Evolutionary conservation across 2,113 vertebrate genomes (phyloP), one percentile per base, ranked within the genome.

Genomic region (Phainopepla nitens): DNA sequence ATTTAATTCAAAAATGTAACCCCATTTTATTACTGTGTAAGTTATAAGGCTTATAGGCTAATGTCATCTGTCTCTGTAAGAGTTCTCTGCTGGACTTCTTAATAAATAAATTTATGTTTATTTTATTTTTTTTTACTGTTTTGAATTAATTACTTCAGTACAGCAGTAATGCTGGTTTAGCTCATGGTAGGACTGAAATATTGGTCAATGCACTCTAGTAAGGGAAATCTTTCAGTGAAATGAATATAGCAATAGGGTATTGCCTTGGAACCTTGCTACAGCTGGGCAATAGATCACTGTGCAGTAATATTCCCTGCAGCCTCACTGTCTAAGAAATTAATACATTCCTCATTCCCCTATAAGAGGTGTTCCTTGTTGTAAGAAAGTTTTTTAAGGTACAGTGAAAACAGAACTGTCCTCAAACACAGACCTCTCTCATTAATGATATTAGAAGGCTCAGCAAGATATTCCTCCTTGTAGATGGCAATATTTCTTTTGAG

Each of bases 1-100:
- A 80, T 95, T 94, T 96, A 77, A 94, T 95, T 92, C 96, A 89
- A 81, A 96, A 95, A 77, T 4, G 62, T 81, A 97, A 87, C 88
- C 92, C 82, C 33, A 65, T 89, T 95, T 96, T 82, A 79, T 90
- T 88, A 92, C 68, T 39, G 5, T 47, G 76, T 73, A 86, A 89
- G 62, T 84, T 90, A 72, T 71, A 78, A 92, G 79, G 44, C 79
- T 69, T 58, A 70, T 75, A 69, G 75, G 85, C 61, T 86, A 80
- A 79, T 49, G 39, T 39, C 64, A n/a, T 90, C 64, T 93, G 54
- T 97, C 95, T 89, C 29, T 72, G n/a, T 31, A 94, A 77, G 65
- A 91, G 62, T 29, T 85, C 62, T 85, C 60, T 72, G 39, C 68
- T 91, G 47, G 54, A 93, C 39, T 94, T 60, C 33, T 64, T 60